A percentile compares a stretch with the other conserved stretches of the same genome.
Evolutionary conservation across 1,140 invertebrate species (phyloP).

Genomic region (Zaprionus tsacasi): DNA sequence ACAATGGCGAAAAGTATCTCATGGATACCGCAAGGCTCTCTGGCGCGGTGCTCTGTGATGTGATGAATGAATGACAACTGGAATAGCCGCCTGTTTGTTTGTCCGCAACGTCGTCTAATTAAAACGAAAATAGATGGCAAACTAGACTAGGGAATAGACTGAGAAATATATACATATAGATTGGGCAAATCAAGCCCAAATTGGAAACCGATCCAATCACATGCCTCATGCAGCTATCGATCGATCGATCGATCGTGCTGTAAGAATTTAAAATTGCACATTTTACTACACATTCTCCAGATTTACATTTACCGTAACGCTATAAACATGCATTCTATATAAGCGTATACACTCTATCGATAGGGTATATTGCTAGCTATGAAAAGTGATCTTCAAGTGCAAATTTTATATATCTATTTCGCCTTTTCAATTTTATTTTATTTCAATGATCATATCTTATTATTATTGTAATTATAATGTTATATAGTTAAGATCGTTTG

Average conservation of each 20-base stretch:
- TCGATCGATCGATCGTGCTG: background rate
- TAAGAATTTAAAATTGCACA: background rate
- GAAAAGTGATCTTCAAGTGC: too few species aligned
- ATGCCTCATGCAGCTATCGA: background rate
- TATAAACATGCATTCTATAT: background rate
- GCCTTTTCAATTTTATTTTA: too few species aligned
- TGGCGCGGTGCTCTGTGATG: slow-evolving; percentile 17
- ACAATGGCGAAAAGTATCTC: slow-evolving; percentile 42
- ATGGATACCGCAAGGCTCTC: slow-evolving; percentile 38
- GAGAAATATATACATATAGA: background rate
- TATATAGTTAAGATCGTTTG: too few species aligned
- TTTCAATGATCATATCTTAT: too few species aligned
- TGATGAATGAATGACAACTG: slow-evolving; percentile 80
- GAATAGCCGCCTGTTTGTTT: slow-evolving; percentile 42
- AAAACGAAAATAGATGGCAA: slow-evolving; percentile 31
- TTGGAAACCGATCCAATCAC: slow-evolving; percentile 7
- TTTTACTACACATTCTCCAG: background rate
- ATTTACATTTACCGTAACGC: background rate
- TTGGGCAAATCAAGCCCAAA: background rate
- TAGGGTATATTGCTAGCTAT: background rate
- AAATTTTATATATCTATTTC: too few species aligned
- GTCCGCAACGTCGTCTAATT: slow-evolving; percentile 23
- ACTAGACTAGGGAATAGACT: background rate
- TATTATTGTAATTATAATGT: too few species aligned
- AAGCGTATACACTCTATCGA: too few species aligned